phyloP scores from a whole-genome alignment of 2,888 invertebrate genomes.

The Dicyrtoma fusca region DNA sequence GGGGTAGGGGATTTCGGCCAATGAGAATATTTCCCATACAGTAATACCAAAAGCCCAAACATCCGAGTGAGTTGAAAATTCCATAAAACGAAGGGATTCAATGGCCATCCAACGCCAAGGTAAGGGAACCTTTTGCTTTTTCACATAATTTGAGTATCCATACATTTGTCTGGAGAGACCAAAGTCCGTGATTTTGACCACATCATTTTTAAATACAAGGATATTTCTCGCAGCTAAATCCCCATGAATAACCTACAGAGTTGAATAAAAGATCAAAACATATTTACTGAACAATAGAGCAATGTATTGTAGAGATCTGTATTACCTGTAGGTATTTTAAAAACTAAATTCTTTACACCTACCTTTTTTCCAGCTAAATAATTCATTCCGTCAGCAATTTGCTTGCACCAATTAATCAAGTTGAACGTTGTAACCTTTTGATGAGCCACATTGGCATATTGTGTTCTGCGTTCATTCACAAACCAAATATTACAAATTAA shows the following conservation, averaged over 20 bases:
- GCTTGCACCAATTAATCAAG: not conserved
- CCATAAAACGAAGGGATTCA: not conserved
- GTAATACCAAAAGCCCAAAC: constrained; percentile 4
- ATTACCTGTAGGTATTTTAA: too few relatives aligned
- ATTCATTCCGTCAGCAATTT: not conserved
- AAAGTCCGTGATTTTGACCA: constrained; percentile 8
- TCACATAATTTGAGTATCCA: not conserved
- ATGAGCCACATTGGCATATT: too few relatives aligned
- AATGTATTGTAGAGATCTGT: too few relatives aligned
- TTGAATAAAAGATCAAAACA: too few relatives aligned
- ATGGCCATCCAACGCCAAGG: not conserved
- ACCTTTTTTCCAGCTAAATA: not conserved
- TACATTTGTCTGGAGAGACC: constrained; percentile 2
- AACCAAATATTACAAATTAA: too few relatives aligned
- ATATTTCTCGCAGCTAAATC: not conserved
- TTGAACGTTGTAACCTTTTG: not conserved
- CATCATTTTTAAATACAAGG: not conserved
- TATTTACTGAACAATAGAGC: too few relatives aligned
- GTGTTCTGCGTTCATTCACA: too few relatives aligned
- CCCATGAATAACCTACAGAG: not conserved
- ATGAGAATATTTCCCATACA: not conserved
- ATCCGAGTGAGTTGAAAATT: not conserved
- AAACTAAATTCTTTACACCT: too few relatives aligned
- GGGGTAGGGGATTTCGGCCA: not conserved
- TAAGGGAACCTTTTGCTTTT: not conserved